Percentiles rank a stretch among this genome's conserved stretches.
phyloP scores from a whole-genome alignment of 2,888 invertebrate species.

The Helleia helle region DNA sequence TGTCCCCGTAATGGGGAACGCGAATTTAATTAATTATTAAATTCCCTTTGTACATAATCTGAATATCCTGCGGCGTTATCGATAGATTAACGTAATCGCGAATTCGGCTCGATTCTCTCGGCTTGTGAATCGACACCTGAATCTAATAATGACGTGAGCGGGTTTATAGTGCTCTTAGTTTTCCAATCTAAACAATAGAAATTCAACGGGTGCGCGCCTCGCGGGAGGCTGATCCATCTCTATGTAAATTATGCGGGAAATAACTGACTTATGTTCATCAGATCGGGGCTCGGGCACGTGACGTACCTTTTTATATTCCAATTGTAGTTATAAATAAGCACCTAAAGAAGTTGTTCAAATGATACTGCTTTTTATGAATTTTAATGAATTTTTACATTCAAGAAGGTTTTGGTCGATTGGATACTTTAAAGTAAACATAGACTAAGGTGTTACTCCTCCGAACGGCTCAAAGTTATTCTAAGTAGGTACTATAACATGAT shows the following conservation, averaged over 20 bases:
- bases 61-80: background rate
- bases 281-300: constrained; percentile 40
- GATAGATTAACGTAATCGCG: constrained; percentile 10
- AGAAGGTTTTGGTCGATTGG: no score
- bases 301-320: constrained; percentile 11
- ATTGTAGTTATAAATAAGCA: background rate
- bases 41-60: constrained; percentile 21
- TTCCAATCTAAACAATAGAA: constrained; percentile 75
- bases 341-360: background rate
- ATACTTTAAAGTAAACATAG: no score
- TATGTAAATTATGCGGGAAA: constrained; percentile 72
- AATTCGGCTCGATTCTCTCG: constrained; percentile 9
- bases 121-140: constrained; percentile 35
- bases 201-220: constrained; percentile 69
- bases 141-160: constrained; percentile 45
- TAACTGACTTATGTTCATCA: constrained; percentile 63
- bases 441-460: no score
- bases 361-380: no score
- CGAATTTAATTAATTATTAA: constrained; percentile 32
- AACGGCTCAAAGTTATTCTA: no score
- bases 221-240: constrained; percentile 66
- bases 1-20: constrained; percentile 32
- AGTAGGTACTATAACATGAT: no score
- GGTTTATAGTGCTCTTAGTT: constrained; percentile 64
- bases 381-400: no score